These are phyloP conservation scores for Radopholus similis DNA, from an alignment of 1,140 invertebrate species.

Conservation along the genomic window DNA sequence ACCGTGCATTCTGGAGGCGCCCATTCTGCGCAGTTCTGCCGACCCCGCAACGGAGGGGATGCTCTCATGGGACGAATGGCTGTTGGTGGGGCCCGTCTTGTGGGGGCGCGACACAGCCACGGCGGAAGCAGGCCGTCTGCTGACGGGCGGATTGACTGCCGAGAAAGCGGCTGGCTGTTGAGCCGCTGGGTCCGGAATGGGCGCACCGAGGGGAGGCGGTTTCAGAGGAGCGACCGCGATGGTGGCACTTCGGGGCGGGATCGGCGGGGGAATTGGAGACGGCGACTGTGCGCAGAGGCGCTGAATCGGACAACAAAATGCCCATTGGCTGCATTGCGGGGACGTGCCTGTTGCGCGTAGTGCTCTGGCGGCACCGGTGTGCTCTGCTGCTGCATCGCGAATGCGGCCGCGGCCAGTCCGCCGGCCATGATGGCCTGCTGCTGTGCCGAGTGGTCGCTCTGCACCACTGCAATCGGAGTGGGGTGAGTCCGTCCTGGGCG, in stretches of 20 bases:
- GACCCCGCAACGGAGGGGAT: not conserved
- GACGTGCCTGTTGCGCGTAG: not conserved
- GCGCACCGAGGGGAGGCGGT: not conserved
- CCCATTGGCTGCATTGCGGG: too few species aligned
- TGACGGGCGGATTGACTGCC: slow-evolving; percentile 12
- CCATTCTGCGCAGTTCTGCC: not conserved
- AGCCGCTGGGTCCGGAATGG: slow-evolving; percentile 3
- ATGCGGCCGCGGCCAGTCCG: slow-evolving; percentile 7
- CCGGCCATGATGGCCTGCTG: slow-evolving; percentile 24
- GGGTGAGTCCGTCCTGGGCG: not conserved
- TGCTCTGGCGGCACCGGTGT: not conserved
- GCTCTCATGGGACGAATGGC: not conserved
- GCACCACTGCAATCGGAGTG: slow-evolving; percentile 44
- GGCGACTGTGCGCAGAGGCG: not conserved
- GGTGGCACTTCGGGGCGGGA: slow-evolving; percentile 44
- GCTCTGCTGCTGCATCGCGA: slow-evolving; percentile 5
- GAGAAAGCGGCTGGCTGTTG: not conserved
- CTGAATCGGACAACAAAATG: not conserved
- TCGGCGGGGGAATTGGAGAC: slow-evolving; percentile 45
- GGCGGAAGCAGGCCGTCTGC: not conserved
- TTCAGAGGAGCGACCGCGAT: not conserved
- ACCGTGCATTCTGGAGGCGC: not conserved
- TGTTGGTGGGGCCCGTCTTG: not conserved
- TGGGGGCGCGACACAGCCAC: too few species aligned
- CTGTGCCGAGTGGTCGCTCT: slow-evolving; percentile 58